Evolutionary conservation across 2,797 vertebrate species (phyloP), one percentile per base, ranked within the genome.

Genomic region (Urosaurus nigricauda): DNA sequence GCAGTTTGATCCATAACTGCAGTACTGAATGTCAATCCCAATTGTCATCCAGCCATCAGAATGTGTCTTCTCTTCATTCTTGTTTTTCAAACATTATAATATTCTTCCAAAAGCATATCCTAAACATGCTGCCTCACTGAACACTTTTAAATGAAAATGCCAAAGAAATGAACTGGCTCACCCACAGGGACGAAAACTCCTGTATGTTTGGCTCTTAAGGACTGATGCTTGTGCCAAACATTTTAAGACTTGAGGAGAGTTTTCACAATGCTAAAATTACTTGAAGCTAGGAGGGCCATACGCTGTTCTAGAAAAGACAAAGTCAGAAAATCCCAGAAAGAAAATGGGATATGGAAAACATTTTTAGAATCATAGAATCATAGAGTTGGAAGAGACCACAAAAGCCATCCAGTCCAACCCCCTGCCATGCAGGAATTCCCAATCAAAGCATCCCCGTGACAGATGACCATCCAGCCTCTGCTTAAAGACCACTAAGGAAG

Each of bases 281-380:
- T 80, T 63, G 37, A n/a, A 77, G 73, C 89, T 90, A 79, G 0
- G 7, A 65, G 1, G 9, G 70, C 21, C 5, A 43, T 14, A 47
- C 29, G 68, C 60, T 26, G 56, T 73, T 26, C 53, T 8, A 24
- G 8, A 43, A 4, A 0, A 1, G 88, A 86, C 35, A 92, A 86
- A 86, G 0, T 0, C 70, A 70, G 82, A 84, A 47, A 53, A 80
- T 32, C 1, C 56, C 84, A 71, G 90, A 95, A 94, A 65, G 71
- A 17, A 73, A 88, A 78, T 83, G 74, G 83, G 87, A 89, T 81
- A 21, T 92, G 85, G 89, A 93, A 95, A 90, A 81, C 92, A 90
- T 93, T 94, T 94, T 92, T n/a, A n/a, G n/a, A n/a, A n/a, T n/a
- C n/a, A n/a, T n/a, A n/a, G n/a, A n/a, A n/a, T n/a, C n/a, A n/a